These are phyloP conservation scores for Campoplex capitator DNA, from an alignment of 2,888 invertebrate genomes.

Conservation along the genomic window DNA sequence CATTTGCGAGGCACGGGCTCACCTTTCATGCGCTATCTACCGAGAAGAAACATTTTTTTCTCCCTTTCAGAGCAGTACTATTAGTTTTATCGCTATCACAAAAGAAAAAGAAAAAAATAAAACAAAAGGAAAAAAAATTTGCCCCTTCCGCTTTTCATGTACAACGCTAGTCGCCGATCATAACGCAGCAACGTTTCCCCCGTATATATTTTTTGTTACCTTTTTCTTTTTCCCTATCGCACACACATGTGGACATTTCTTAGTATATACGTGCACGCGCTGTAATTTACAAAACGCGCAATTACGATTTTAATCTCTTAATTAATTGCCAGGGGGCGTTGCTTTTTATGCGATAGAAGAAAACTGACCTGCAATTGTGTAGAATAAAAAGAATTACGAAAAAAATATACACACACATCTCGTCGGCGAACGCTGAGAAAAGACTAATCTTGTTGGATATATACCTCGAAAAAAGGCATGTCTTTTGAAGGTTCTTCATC, in stretches of 20 bases:
- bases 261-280: conserved; percentile 69
- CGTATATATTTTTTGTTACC: conserved; percentile 12
- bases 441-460: neutral
- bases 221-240: conserved; percentile 58
- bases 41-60: conserved; percentile 77
- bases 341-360: conserved; percentile 16
- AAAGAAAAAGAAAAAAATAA: neutral
- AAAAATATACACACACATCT: neutral
- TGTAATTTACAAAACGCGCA: conserved; percentile 59
- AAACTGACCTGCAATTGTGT: conserved; percentile 18
- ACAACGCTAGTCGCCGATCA: conserved; percentile 25
- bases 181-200: conserved; percentile 20
- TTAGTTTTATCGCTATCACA: conserved; percentile 79
- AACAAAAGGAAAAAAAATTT: conserved; percentile 30
- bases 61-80: conserved; percentile 76
- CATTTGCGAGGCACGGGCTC: conserved; percentile 15
- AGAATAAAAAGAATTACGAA: neutral
- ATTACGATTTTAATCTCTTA: conserved; percentile 70
- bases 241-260: conserved; percentile 64
- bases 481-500: neutral
- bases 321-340: conserved; percentile 68
- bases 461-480: neutral
- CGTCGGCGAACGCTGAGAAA: neutral
- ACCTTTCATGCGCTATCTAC: conserved; percentile 44
- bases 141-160: conserved; percentile 39